Base-by-base conservation (phyloP, 1,140 invertebrate species). In the Calliopsis andreniformis region DNA sequence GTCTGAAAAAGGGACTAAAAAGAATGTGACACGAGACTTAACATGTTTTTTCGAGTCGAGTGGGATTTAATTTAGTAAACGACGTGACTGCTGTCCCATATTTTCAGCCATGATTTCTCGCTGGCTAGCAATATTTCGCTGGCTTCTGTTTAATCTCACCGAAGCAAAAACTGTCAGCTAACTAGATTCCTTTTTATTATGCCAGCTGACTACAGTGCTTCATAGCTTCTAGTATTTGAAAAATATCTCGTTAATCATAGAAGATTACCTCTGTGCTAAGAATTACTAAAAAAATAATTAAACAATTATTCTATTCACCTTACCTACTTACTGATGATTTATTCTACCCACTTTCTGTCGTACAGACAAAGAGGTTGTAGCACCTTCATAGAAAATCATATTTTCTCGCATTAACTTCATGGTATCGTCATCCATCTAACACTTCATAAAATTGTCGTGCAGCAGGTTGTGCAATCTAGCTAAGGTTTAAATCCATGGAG, bases 61-160 rank as follows among this genome's bases (percentile, higher is more conserved):
- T 56, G 51, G 56, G 47, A 64, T 64, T 73, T 72, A 58, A 72
- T 72, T 72, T 61, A 53, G 47, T 43, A 47, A 72, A 62, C 69
- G 58, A 72, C 58, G 30, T 49, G 56, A 58, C 55, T 68, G n/a
- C 51, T 14, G 42, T 68, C 49, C 49, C 39, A 55, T 68, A 55
- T 55, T 59, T 49, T 49, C n/a, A 35, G 18, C 28, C 49, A 12
- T 49, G n/a, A 51, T 35, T 16, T 30, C 35, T 56, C 55, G 51
- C 32, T 35, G 49, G 2, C 64, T 28, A 30, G 8, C 8, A 32
- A 10, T 47, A 18, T 70, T 42, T 25, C 67, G 47, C 16, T 12
- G n/a, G 6, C 67, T 49, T 8, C 20, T 35, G 45, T 56, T 35
- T 25, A 23, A 47, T 35, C 30, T 53, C 2, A 10, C 3, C 47